Conservation (phyloP, 1,140 invertebrate species). For the Oncopeltus fasciatus region DNA sequence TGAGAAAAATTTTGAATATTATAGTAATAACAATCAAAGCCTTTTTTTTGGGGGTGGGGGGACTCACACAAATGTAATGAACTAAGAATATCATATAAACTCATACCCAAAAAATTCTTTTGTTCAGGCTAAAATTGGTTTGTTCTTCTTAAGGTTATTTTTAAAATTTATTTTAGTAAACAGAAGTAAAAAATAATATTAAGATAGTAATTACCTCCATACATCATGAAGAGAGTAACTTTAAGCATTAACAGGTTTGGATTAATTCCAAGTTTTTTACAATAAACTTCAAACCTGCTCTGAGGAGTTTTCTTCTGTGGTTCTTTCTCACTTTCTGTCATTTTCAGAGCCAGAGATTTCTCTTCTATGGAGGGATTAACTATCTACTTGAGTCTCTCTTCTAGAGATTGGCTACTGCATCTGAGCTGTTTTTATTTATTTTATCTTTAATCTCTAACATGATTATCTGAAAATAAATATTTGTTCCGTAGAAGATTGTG, state of each 20-base stretch:
- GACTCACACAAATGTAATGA: too few species aligned
- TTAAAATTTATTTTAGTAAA: too few species aligned
- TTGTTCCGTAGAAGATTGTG: slow-evolving; percentile 10
- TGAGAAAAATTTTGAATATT: too few species aligned
- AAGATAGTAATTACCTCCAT: slow-evolving; percentile 61
- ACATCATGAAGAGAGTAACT: slow-evolving; percentile 63
- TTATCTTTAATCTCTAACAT: slow-evolving; percentile 10
- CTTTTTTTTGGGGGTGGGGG: too few species aligned
- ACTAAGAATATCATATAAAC: too few species aligned
- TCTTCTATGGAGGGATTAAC: background rate
- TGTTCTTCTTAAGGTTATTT: too few species aligned
- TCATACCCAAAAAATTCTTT: too few species aligned
- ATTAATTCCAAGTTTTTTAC: slow-evolving; percentile 38
- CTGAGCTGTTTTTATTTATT: slow-evolving; percentile 11
- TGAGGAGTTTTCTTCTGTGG: background rate
- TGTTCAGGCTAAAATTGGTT: too few species aligned
- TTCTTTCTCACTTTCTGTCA: slow-evolving; percentile 7
- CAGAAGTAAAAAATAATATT: too few species aligned
- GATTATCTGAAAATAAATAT: slow-evolving; percentile 21
- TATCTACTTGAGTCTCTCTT: background rate
- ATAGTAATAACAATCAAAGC: too few species aligned
- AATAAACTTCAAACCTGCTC: slow-evolving; percentile 23
- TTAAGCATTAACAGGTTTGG: slow-evolving; percentile 61
- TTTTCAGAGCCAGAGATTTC: background rate
- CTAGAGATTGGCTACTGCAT: background rate